Conservation (phyloP, 2,113 vertebrate species). For the Zootoca vivipara region DNA sequence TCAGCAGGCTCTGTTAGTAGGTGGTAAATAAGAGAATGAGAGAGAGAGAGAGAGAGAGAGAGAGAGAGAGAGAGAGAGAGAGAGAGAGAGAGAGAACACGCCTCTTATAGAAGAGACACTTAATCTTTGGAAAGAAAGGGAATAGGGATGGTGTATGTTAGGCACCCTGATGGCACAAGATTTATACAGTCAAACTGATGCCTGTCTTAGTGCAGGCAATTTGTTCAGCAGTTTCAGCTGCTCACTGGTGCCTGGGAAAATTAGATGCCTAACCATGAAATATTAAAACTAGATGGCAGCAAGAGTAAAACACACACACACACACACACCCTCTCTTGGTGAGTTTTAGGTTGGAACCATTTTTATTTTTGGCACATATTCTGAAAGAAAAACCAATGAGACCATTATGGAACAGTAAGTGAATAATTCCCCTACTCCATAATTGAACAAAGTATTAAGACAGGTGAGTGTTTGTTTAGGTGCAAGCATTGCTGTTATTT, state of each 20-base stretch:
- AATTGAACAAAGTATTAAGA: background rate
- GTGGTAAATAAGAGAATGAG: slow-evolving; percentile 62
- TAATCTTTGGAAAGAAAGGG: slow-evolving; percentile 38
- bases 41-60: slow-evolving; percentile 10
- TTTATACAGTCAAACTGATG: slow-evolving; percentile 52
- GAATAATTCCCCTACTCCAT: fast-evolving
- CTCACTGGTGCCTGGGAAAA: slow-evolving; percentile 62
- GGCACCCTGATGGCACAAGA: slow-evolving; percentile 58
- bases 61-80: background rate
- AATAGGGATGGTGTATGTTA: slow-evolving; percentile 21
- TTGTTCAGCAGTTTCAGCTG: slow-evolving; percentile 66
- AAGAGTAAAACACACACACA: slow-evolving; percentile 46
- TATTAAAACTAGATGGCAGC: slow-evolving; percentile 58
- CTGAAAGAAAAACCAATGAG: slow-evolving; percentile 22
- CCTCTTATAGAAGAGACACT: slow-evolving; percentile 45
- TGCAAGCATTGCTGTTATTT: background rate
- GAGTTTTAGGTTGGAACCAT: slow-evolving; percentile 23
- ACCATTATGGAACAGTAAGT: background rate
- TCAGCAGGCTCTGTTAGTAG: slow-evolving; percentile 44
- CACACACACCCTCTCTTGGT: slow-evolving; percentile 43
- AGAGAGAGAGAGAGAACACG: slow-evolving; percentile 39
- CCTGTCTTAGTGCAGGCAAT: slow-evolving; percentile 54
- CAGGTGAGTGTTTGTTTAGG: background rate
- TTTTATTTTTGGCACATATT: slow-evolving; percentile 57
- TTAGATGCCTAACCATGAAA: slow-evolving; percentile 61